Conservation (phyloP, 2,113 vertebrate species). For the Tapirus terrestris region DNA sequence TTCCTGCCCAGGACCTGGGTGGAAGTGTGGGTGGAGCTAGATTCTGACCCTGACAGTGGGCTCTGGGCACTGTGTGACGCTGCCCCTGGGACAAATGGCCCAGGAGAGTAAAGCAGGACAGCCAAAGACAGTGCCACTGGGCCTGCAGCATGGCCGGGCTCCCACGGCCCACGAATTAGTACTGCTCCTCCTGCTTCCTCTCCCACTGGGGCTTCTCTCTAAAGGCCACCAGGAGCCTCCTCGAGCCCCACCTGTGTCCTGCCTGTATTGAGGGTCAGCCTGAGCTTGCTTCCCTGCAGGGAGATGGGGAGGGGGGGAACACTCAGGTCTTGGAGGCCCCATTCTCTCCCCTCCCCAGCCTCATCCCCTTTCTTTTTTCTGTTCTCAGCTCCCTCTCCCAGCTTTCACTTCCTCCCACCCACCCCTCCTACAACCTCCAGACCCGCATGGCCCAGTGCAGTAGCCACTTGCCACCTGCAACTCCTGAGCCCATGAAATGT, state of each 20-base stretch:
- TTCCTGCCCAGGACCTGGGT: too few relatives aligned
- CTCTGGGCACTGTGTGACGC: not conserved
- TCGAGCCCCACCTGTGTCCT: not conserved
- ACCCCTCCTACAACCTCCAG: not conserved
- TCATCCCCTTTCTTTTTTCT: not conserved
- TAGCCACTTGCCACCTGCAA: not conserved
- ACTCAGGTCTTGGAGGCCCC: not conserved
- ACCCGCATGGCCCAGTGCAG: accelerated
- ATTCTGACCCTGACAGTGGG: too few relatives aligned
- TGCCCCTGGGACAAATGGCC: not conserved
- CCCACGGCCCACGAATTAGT: too few relatives aligned
- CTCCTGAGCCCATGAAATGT: not conserved
- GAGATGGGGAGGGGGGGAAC: not conserved
- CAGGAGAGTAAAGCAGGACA: not conserved
- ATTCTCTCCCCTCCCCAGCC: not conserved
- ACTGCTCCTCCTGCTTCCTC: not conserved
- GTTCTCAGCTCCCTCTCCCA: not conserved
- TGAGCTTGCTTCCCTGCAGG: not conserved
- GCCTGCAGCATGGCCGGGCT: too few relatives aligned
- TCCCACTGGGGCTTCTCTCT: not conserved
- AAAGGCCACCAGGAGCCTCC: not conserved
- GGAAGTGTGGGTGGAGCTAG: too few relatives aligned
- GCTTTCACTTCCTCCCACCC: too few relatives aligned
- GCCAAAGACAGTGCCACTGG: not conserved
- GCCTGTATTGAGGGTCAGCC: not conserved